These are phyloP conservation scores for Heptranchias perlo DNA, from an alignment of 2,113 vertebrate genomes.

Conservation along the genomic window DNA sequence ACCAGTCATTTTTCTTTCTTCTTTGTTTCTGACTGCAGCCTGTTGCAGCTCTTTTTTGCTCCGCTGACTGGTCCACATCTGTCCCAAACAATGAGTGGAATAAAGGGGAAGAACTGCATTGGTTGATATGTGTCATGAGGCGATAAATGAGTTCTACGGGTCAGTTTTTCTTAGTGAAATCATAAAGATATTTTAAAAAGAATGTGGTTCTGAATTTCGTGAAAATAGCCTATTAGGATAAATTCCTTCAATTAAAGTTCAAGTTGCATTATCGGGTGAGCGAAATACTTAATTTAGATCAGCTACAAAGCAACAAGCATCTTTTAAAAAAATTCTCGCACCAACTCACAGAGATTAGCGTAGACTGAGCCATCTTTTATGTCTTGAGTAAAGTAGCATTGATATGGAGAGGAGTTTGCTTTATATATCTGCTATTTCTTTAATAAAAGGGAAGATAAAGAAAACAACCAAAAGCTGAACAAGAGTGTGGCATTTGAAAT, in stretches of 20 bases:
- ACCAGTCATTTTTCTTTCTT: background rate
- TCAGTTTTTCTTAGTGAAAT: background rate
- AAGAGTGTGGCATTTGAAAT: background rate
- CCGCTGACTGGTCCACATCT: background rate
- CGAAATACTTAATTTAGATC: background rate
- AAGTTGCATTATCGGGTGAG: background rate
- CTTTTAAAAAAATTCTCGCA: background rate
- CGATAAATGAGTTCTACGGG: background rate
- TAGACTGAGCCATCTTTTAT: background rate
- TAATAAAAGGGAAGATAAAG: background rate
- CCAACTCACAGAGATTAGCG: no score
- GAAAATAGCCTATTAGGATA: background rate
- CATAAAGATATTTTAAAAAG: background rate
- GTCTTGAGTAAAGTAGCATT: background rate
- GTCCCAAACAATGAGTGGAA: background rate
- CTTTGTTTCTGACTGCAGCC: background rate
- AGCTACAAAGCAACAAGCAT: background rate
- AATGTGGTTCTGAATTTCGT: background rate
- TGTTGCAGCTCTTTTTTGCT: no score
- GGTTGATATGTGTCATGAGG: background rate
- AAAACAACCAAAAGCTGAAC: background rate
- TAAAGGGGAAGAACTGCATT: background rate
- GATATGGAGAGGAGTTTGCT: background rate
- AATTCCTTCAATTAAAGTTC: background rate
- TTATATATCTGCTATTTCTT: background rate